Evolutionary conservation across 2,797 vertebrate species (phyloP).

Genomic region (Phoeniculus purpureus): DNA sequence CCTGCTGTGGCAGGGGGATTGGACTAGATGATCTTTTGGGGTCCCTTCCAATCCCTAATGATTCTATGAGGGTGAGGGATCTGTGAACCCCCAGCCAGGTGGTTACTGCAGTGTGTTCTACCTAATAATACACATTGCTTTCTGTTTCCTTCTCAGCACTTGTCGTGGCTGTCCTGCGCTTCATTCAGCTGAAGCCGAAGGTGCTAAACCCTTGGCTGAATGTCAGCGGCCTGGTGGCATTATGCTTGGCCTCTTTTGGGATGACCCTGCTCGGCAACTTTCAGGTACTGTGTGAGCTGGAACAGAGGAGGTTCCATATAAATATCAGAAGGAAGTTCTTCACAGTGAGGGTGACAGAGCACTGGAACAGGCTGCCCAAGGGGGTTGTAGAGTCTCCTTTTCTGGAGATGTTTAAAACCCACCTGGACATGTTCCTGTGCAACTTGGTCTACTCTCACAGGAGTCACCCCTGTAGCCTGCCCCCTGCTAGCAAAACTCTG

Average conservation of each 20-base stretch:
- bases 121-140: background rate
- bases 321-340: too few relatives aligned
- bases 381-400: too few relatives aligned
- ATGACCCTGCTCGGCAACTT: slow-evolving; percentile 94
- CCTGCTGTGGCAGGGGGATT: too few relatives aligned
- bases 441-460: too few relatives aligned
- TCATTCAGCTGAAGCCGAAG: slow-evolving; percentile 87
- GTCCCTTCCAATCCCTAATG: too few relatives aligned
- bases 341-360: too few relatives aligned
- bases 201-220: slow-evolving; percentile 86
- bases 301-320: too few relatives aligned
- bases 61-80: too few relatives aligned
- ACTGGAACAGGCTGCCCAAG: too few relatives aligned
- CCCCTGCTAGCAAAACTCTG: background rate
- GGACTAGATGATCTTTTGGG: too few relatives aligned
- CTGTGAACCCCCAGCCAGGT: background rate
- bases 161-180: slow-evolving; percentile 86
- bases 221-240: slow-evolving; percentile 75
- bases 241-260: slow-evolving; percentile 87
- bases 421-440: too few relatives aligned
- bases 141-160: slow-evolving; percentile 78
- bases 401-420: too few relatives aligned
- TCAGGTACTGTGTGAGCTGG: slow-evolving; percentile 81
- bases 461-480: background rate
- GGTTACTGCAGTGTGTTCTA: background rate